Evolutionary conservation across 2,113 vertebrate genomes (phyloP), one percentile per base, ranked within the genome.

Genomic region (Malurus elegans): DNA sequence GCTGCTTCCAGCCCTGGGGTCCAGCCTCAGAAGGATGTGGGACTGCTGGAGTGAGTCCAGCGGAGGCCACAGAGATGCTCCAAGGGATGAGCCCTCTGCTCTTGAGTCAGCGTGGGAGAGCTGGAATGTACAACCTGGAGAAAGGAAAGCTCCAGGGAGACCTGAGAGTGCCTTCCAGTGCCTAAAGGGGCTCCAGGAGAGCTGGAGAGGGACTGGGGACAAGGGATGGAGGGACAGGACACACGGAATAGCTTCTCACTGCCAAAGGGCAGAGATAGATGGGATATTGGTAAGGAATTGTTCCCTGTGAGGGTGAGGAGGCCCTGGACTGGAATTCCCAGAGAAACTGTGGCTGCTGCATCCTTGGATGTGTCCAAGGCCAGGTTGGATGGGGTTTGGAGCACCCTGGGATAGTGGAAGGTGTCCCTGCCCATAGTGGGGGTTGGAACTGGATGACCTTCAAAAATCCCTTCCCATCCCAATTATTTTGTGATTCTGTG

Each of bases 291-390:
- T 28, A 73, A n/a, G 10, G 1, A 69, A 51, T 42, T 10, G 0
- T 12, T 84, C 3, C 2, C 1, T 2, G 0, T 2, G 48, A 69
- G 8, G 4, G 5, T 53, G 44, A 4, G 14, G 8, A 53, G 9
- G 3, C 0, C 0, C 3, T 51, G 65, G 21, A 0, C 13, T 9
- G 14, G 25, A 10, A 10, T 70, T 26, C 0, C 34, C 38, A 28
- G 45, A 29, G 20, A 2, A 34, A 5, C 3, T 65, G 40, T 44
- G 32, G 29, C 11, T 62, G 29, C 3, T 0, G 14, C 8, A 23
- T 79, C 32, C 2, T 10, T 64, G 54, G 38, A 10, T 53, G 1
- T 7, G 14, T 53, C n/a, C 23, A 6, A 11, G 21, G 7, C 3
- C 36, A 34, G 31, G 8, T 0, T 91, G 48, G 44, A 19, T 0